phyloP scores from a whole-genome alignment of 2,797 vertebrate genomes.

The Manis crassicaudata region DNA sequence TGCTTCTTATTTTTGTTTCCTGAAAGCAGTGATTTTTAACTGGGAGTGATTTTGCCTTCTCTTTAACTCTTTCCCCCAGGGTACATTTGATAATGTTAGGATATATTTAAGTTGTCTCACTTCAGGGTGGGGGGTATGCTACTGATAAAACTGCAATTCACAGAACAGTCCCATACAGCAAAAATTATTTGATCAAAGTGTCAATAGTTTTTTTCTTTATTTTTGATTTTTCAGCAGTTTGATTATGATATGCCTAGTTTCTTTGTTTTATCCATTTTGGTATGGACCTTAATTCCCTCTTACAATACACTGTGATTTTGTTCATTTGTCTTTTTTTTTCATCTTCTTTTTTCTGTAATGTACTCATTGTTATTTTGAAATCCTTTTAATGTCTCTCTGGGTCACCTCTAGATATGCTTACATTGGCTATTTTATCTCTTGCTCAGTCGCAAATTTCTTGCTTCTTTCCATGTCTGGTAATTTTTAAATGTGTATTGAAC shows the following conservation, averaged over 20 bases:
- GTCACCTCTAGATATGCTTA: not conserved
- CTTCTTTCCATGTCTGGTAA: not conserved
- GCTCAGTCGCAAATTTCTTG: conserved; percentile 1
- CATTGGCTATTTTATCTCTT: not conserved
- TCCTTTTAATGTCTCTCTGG: not conserved
- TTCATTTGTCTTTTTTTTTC: not conserved
- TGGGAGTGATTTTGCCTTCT: not conserved
- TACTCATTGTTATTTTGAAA: conserved; percentile 13
- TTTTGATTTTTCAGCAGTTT: not conserved
- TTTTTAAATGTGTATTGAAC: conserved; percentile 1
- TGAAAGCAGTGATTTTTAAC: not conserved
- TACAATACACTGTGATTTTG: not conserved
- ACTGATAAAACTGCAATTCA: not conserved
- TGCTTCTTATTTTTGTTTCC: not conserved
- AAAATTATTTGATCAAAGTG: not conserved
- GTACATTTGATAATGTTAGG: not conserved
- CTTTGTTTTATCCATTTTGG: not conserved
- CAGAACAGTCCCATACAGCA: not conserved
- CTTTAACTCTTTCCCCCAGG: not conserved
- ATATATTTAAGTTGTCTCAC: not conserved
- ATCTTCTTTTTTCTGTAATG: not conserved
- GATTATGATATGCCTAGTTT: not conserved
- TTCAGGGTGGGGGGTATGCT: not conserved
- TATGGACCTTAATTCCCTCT: not conserved
- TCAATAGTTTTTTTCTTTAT: not conserved